A percentile compares a stretch with the other conserved stretches of the same genome.
These are phyloP conservation scores for Corydoras maculifer DNA, from an alignment of 2,113 vertebrate genomes.

Conservation along the genomic window DNA sequence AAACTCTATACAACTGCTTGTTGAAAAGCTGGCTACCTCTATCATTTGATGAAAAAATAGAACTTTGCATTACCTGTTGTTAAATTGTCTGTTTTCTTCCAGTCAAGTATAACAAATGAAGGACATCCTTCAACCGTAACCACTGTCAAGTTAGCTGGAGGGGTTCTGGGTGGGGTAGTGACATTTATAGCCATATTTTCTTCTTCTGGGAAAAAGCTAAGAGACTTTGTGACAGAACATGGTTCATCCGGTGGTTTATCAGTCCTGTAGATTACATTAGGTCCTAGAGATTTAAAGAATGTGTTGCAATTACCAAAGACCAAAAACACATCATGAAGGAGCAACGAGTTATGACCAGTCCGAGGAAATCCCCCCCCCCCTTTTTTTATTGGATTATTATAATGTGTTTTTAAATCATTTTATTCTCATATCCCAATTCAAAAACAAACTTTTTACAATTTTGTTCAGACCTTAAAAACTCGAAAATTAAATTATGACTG, in stretches of 20 bases:
- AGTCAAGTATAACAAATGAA: constrained; percentile 89
- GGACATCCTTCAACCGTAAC: constrained; percentile 94
- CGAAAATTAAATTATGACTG: too few species aligned
- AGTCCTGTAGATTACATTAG: constrained; percentile 87
- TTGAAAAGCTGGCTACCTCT: background rate
- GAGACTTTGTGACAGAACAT: constrained; percentile 88
- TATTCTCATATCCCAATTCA: too few species aligned
- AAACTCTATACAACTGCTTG: too few species aligned
- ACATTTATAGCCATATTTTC: constrained; percentile 69
- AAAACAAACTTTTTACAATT: too few species aligned
- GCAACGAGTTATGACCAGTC: too few species aligned
- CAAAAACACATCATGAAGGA: too few species aligned
- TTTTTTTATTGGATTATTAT: background rate
- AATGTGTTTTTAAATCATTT: too few species aligned
- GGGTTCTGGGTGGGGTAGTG: constrained; percentile 72
- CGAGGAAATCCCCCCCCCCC: too few species aligned
- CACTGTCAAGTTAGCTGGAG: constrained; percentile 89
- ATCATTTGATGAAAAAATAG: background rate
- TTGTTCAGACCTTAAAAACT: too few species aligned
- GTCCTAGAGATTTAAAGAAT: constrained; percentile 58
- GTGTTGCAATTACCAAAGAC: too few species aligned
- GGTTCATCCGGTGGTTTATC: constrained; percentile 80
- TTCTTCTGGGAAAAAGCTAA: constrained; percentile 76
- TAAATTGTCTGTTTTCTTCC: constrained; percentile 85
- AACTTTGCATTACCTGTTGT: constrained; percentile 73